Base-by-base conservation (phyloP, 1,140 invertebrate genomes). In the Cotesia chilonis region DNA sequence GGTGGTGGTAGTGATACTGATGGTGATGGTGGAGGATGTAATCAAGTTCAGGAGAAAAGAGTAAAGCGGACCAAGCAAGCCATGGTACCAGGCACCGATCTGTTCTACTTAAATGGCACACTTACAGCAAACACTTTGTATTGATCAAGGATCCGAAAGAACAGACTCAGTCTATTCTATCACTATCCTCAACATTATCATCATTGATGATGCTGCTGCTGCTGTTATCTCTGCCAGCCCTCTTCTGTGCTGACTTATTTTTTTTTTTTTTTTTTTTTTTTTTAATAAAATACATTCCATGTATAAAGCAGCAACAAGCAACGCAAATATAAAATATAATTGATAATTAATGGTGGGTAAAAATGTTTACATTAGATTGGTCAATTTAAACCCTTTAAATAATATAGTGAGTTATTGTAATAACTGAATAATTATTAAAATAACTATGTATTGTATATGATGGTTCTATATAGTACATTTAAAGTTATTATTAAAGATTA, bases 31-130 rank as follows among this genome's bases (percentile, higher is more conserved):
- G 35, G 59, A 37, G 47, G 12, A 38, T n/a, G 54, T 67, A 66
- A 70, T 17, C 2, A 28, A 35, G 17, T 28, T 47, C 64, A 74
- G 77, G 73, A 69, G 77, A 67, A 75, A 76, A 76, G 76, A 81
- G 79, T 75, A 75, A 81, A 80, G 80, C 77, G 79, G 78, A 85
- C 81, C 76, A 81, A 80, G 81, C 36, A 38, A 80, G 81, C 36
- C 38, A 81, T 83, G 83, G 83, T 20, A 59, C 36, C 36, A 63
- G 82, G 84, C 82, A 85, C 82, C 82, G 83, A 85, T 85, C 85
- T 86, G 85, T 86, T 85, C 85, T 80, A 87, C 85, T 86, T 87
- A 85, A 79, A 78, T 83, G 86, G 82, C 85, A 87, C 83, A 87
- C 86, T 87, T 85, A 82, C 28, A 28, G 66, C 81, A 79, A 79